Conservation (phyloP, 1,140 invertebrate genomes). For the Hylaeus anthracinus region DNA sequence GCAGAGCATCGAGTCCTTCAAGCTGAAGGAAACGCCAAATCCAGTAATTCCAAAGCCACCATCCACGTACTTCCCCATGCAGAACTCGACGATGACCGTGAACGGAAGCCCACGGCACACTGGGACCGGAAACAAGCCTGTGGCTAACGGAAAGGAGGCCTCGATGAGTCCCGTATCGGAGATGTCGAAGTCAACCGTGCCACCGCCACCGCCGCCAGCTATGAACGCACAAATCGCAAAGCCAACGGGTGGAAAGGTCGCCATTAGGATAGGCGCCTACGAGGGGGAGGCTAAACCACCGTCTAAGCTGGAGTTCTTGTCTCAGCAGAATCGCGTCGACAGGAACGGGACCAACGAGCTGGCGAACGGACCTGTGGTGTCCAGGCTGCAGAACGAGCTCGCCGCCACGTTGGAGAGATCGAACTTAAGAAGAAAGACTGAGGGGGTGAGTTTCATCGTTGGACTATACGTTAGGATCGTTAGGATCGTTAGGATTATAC, state of each 20-base stretch:
- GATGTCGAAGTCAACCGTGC: slow-evolving; percentile 41
- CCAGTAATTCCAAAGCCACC: slow-evolving; percentile 84
- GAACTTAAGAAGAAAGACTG: slow-evolving; percentile 86
- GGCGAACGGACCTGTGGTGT: slow-evolving; percentile 80
- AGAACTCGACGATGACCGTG: slow-evolving; percentile 44
- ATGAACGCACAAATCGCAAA: slow-evolving; percentile 34
- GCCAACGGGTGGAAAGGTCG: slow-evolving; percentile 68
- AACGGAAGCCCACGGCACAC: slow-evolving; percentile 60
- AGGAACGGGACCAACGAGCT: slow-evolving; percentile 62
- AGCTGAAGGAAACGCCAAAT: slow-evolving; percentile 83
- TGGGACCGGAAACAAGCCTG: slow-evolving; percentile 44
- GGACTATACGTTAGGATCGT: no score
- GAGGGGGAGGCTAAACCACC: slow-evolving; percentile 83
- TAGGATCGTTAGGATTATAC: no score
- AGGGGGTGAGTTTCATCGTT: slow-evolving; percentile 81
- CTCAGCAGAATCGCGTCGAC: slow-evolving; percentile 70
- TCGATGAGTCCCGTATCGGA: slow-evolving; percentile 46
- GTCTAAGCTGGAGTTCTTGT: slow-evolving; percentile 86
- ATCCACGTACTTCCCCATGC: slow-evolving; percentile 83
- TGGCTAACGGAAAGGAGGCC: slow-evolving; percentile 45
- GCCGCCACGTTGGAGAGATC: slow-evolving; percentile 87
- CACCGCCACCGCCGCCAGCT: slow-evolving; percentile 14
- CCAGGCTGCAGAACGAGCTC: slow-evolving; percentile 86
- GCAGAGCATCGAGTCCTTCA: slow-evolving; percentile 87
- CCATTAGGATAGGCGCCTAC: slow-evolving; percentile 77